Evolutionary conservation across 2,888 invertebrate species (phyloP).

Genomic region (Stenoptilia bipunctidactyla): DNA sequence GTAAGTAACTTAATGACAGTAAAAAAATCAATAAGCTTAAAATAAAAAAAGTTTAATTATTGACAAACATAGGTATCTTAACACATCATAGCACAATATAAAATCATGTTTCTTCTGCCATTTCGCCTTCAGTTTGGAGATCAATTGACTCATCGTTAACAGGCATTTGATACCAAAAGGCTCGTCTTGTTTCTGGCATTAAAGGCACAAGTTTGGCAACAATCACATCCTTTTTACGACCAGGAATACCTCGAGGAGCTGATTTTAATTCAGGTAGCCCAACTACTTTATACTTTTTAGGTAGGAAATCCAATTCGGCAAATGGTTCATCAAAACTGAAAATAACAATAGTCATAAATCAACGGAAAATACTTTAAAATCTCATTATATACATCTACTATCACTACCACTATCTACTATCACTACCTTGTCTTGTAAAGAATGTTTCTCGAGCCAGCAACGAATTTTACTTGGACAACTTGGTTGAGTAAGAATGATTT

Average conservation of each 20-base stretch:
- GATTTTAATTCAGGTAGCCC: conserved; percentile 7
- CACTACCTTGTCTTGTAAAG: conserved; percentile 8
- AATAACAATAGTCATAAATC: neutral
- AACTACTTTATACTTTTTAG: conserved; percentile 7
- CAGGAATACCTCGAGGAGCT: conserved; percentile 8
- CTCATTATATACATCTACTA: neutral
- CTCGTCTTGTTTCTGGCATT: conserved; percentile 8
- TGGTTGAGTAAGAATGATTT: conserved; percentile 9
- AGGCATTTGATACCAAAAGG: conserved; percentile 8
- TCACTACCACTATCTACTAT: neutral
- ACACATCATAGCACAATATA: conserved; percentile 1
- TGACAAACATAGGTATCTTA: conserved; percentile 3
- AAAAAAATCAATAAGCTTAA: conserved; percentile 1
- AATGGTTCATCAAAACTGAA: conserved; percentile 8
- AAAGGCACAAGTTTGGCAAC: conserved; percentile 8
- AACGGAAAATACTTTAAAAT: conserved; percentile 4
- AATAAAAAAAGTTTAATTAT: conserved; percentile 2
- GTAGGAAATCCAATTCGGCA: conserved; percentile 7
- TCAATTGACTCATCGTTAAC: conserved; percentile 8
- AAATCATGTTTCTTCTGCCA: conserved; percentile 8
- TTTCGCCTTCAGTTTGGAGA: conserved; percentile 8
- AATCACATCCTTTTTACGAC: conserved; percentile 8
- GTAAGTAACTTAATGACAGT: conserved; percentile 1
- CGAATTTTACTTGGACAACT: conserved; percentile 10
- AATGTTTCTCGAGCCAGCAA: conserved; percentile 4